Base-by-base conservation (phyloP, 2,888 invertebrate species). In the Diarsia brunnea region DNA sequence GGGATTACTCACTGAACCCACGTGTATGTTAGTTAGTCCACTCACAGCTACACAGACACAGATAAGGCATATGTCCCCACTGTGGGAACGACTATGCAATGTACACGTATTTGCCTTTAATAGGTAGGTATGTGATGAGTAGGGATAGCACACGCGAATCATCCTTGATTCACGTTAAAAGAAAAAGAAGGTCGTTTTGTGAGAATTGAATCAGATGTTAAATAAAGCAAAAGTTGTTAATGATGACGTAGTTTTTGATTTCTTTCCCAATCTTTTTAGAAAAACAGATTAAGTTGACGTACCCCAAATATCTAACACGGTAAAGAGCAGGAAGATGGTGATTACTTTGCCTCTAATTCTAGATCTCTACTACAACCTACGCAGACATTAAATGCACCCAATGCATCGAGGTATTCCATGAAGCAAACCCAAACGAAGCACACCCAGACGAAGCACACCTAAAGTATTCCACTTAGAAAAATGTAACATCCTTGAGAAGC, bases 341-440 rank as follows among this genome's bases (percentile, higher is more conserved):
- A 63, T 63, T 63, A n/a, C 31, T 60, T 31, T 31, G 10, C 4
- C 19, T 10, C 27, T 16, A 60, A 27, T 58, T 31, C 4, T 31
- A 31, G 10, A 60, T 60, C 1, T 60, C 10, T 10, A 19, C 8
- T 31, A 27, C n/a, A 63, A 55, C 21, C n/a, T 38, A 47, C 47
- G 27, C 47, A 24, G 49, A 51, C 14, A 19, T 38, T 45, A n/a
- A 55, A 63, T 80, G 81, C 81, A 79, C 75, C 69, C 51, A 73
- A 14, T 66, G 60, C 74, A 69, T 67, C n/a, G n/a, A n/a, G n/a
- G n/a, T n/a, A n/a, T n/a, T n/a, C n/a, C n/a, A n/a, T n/a, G n/a
- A n/a, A n/a, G n/a, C n/a, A n/a, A n/a, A n/a, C n/a, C n/a, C n/a
- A n/a, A n/a, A n/a, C n/a, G n/a, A n/a, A n/a, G n/a, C n/a, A n/a